These are phyloP conservation scores for Chloroclysta siterata DNA, from an alignment of 2,888 invertebrate genomes.

Conservation along the genomic window DNA sequence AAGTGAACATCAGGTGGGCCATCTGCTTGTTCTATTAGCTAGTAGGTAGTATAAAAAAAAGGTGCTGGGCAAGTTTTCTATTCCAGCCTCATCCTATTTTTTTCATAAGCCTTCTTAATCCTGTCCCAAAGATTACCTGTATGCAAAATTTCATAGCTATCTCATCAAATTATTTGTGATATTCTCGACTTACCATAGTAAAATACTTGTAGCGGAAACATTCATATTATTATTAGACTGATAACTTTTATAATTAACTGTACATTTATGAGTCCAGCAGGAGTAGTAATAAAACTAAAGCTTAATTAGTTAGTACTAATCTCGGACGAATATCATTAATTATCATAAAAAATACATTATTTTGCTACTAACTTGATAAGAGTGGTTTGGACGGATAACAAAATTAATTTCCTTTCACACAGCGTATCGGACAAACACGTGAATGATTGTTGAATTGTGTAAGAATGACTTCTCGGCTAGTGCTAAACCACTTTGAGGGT, in stretches of 20 bases:
- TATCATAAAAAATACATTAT: conserved; percentile 63
- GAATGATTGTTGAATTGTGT: too few species aligned
- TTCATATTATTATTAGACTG: conserved; percentile 6
- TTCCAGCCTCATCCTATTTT: too few species aligned
- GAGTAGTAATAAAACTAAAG: conserved; percentile 44
- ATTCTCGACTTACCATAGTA: background rate
- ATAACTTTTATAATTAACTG: conserved; percentile 32
- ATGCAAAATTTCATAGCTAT: too few species aligned
- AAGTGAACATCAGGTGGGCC: too few species aligned
- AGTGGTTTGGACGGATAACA: conserved; percentile 53
- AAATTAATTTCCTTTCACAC: conserved; percentile 53
- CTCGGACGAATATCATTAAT: conserved; percentile 51
- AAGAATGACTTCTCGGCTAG: too few species aligned
- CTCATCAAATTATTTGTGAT: background rate
- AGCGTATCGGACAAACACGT: conserved; percentile 9
- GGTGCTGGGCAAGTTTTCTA: too few species aligned
- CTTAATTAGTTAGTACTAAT: conserved; percentile 51
- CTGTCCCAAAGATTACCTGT: too few species aligned
- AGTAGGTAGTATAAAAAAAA: too few species aligned
- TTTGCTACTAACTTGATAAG: conserved; percentile 55
- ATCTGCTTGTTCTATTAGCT: too few species aligned
- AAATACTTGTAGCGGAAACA: conserved; percentile 17
- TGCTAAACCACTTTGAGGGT: too few species aligned
- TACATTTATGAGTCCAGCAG: conserved; percentile 35
- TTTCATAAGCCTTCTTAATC: too few species aligned